Evolutionary conservation across 2,113 vertebrate species (phyloP), one percentile per base, ranked within the genome.

Genomic region (Barnardius zonarius): DNA sequence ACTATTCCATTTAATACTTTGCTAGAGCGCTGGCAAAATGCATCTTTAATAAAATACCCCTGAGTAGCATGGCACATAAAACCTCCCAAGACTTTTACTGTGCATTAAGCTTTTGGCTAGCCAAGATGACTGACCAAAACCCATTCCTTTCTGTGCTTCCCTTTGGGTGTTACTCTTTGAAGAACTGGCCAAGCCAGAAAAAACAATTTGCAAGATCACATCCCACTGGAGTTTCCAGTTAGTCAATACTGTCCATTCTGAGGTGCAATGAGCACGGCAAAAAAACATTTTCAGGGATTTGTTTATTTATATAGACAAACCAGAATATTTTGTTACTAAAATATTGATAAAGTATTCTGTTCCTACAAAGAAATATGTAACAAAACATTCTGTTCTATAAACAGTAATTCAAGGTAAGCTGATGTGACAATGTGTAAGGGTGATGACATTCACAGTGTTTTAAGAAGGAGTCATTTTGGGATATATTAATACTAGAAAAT

Each of bases 131-230:
- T 72, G 93, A 92, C 49, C 90, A 92, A 59, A 93, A 83, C 67
- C 80, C 62, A 48, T 31, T 72, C 35, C 25, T 46, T 74, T 62
- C 49, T 61, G 13, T 35, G 27, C 59, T 83, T 80, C 63, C 16
- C 10, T 16, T n/a, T 69, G 79, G 23, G 13, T 70, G 41, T 59
- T 51, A 88, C 72, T 76, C 78, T 81, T 91, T 83, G 31, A 88
- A 95, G 82, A 94, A 86, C 82, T 77, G 75, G 43, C 35, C 87
- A 73, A 80, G 82, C 82, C 90, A 93, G 93, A 92, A 93, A 91
- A 86, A 79, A 23, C 46, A 63, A 83, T 83, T 94, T 83, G 63
- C 72, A 83, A 80, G 49, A 92, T 81, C 68, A 66, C 20, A 90
- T 89, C 54, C 46, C 49, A 83, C 75, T 74, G 78, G 78, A 85